Percentiles rank a stretch among this genome's conserved stretches.
Evolutionary conservation across 2,113 vertebrate species (phyloP).

Genomic region (Odocoileus hemionus): DNA sequence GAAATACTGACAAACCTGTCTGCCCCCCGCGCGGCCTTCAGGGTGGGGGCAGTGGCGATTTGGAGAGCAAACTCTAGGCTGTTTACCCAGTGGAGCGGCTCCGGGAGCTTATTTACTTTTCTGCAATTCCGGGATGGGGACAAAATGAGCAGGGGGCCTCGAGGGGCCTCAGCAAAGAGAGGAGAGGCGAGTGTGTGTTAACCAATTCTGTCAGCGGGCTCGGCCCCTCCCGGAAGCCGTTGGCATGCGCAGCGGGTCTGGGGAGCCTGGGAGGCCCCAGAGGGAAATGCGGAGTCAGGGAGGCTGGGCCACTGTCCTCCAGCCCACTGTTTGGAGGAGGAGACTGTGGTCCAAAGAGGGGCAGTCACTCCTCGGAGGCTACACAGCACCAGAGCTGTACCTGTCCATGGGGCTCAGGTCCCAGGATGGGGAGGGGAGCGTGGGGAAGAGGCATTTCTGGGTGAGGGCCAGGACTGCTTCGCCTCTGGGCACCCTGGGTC

Average conservation of each 20-base stretch:
- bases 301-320: rapidly evolving
- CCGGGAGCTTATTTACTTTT: slow-evolving; percentile 31
- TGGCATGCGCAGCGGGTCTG: rapidly evolving
- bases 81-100: not conserved
- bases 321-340: no score
- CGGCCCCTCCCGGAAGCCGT: rapidly evolving
- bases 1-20: not conserved
- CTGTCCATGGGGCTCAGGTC: not conserved
- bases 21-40: not conserved
- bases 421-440: rapidly evolving
- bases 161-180: not conserved
- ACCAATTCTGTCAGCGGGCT: not conserved
- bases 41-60: not conserved
- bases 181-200: not conserved
- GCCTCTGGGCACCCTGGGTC: rapidly evolving
- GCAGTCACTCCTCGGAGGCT: not conserved
- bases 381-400: not conserved
- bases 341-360: not conserved
- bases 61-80: not conserved
- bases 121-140: not conserved
- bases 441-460: not conserved
- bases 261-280: not conserved
- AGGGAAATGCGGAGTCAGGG: rapidly evolving
- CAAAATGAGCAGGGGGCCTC: not conserved
- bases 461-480: not conserved